Evolutionary conservation across 1,140 invertebrate species (phyloP).

Genomic region (Rhizoglyphus robini): DNA sequence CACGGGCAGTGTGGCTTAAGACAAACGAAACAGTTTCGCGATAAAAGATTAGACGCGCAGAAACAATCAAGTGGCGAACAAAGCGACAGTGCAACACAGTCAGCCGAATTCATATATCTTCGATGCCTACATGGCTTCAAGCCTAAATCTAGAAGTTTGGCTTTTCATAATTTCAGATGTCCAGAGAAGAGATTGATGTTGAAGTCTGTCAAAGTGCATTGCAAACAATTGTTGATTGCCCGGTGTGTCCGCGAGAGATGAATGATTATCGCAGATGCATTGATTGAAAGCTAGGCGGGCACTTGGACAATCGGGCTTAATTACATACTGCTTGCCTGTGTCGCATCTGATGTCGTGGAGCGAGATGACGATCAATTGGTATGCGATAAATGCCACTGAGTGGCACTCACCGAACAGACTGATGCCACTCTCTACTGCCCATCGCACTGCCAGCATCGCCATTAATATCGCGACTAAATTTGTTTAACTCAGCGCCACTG

Average conservation of each 20-base stretch:
- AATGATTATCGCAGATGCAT: conserved; percentile 11
- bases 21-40: conserved; percentile 5
- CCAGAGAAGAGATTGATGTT: conserved; percentile 4
- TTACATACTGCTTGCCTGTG: neutral
- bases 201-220: conserved; percentile 14
- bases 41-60: conserved; percentile 2
- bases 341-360: conserved; percentile 8
- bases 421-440: neutral
- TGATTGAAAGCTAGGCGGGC: conserved; percentile 15
- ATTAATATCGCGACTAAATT: neutral
- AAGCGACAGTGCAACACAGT: conserved; percentile 5
- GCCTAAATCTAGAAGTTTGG: conserved; percentile 9
- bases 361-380: conserved; percentile 11
- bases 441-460: neutral
- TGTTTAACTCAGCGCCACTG: neutral
- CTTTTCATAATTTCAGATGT: conserved; percentile 6
- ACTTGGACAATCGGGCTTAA: conserved; percentile 12
- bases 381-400: neutral
- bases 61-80: conserved; percentile 6
- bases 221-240: conserved; percentile 11
- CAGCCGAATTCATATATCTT: conserved; percentile 8
- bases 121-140: neutral
- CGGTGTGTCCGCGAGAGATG: conserved; percentile 8
- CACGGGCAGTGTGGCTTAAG: conserved; percentile 11
- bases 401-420: no score